phyloP scores from a whole-genome alignment of 2,888 invertebrate species.

The Calliscelio sp. region DNA sequence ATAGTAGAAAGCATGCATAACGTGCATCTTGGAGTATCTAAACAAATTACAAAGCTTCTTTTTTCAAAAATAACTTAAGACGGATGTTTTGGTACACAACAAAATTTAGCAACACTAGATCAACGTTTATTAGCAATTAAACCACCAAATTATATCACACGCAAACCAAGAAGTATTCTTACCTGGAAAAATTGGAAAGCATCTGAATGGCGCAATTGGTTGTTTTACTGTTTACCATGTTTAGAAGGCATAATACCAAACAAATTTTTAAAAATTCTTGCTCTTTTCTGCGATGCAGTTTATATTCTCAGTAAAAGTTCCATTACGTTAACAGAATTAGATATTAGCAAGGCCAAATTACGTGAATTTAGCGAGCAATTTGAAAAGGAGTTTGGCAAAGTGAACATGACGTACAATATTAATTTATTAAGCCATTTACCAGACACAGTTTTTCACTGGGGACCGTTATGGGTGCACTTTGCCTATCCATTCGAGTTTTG shows the following conservation, averaged over 20 bases:
- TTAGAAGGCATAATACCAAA: constrained; percentile 3
- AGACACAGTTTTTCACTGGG: constrained; percentile 12
- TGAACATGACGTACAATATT: constrained; percentile 20
- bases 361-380: not conserved
- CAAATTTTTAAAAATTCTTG: not conserved
- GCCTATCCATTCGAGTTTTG: constrained; percentile 21
- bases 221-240: constrained; percentile 11
- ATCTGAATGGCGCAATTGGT: constrained; percentile 28
- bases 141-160: constrained; percentile 2
- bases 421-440: constrained; percentile 5
- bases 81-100: not conserved
- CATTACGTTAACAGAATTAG: not conserved
- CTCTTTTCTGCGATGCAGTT: not conserved
- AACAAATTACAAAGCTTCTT: constrained; percentile 21
- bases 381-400: not conserved
- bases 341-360: not conserved
- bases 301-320: constrained; percentile 25
- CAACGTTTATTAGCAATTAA: not conserved
- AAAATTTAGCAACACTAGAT: constrained; percentile 13
- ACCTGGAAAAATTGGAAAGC: constrained; percentile 9
- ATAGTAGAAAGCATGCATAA: constrained; percentile 23
- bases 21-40: constrained; percentile 1
- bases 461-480: not conserved
- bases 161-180: constrained; percentile 11
- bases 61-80: not conserved